A percentile compares a stretch with the other conserved stretches of the same genome.
Evolutionary conservation across 2,888 invertebrate genomes (phyloP).

Genomic region (Parochlus steinenii): DNA sequence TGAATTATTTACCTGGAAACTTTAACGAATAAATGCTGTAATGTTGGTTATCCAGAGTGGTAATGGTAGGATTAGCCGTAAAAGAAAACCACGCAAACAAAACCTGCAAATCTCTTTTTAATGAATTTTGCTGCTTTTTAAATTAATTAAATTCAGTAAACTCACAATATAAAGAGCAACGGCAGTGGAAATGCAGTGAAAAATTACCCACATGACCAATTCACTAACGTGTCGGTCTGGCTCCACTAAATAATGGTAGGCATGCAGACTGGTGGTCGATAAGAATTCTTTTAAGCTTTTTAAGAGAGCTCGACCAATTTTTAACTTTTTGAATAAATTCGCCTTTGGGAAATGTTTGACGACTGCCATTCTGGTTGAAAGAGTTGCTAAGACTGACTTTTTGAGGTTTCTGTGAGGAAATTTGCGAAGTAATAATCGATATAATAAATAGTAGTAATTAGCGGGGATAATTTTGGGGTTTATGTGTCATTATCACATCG

Average conservation of each 20-base stretch:
- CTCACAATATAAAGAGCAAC: constrained; percentile 2
- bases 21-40: constrained; percentile 29
- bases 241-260: constrained; percentile 8
- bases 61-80: constrained; percentile 27
- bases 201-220: constrained; percentile 1
- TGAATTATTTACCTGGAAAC: too few species aligned
- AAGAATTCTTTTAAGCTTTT: constrained; percentile 9
- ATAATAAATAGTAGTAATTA: too few species aligned
- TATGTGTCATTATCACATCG: too few species aligned
- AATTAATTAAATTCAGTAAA: too few species aligned
- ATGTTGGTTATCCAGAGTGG: constrained; percentile 31
- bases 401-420: too few species aligned
- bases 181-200: not conserved
- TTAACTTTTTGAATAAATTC: constrained; percentile 4
- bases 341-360: too few species aligned
- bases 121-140: too few species aligned
- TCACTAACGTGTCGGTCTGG: not conserved
- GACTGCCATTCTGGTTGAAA: too few species aligned
- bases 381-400: too few species aligned
- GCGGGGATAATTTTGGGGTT: too few species aligned
- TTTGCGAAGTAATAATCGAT: too few species aligned
- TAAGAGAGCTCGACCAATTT: constrained; percentile 1
- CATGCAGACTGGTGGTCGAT: not conserved
- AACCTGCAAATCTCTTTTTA: too few species aligned
- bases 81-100: constrained; percentile 19